These are phyloP conservation scores for Apeira syringaria DNA, from an alignment of 2,888 invertebrate species.

Conservation along the genomic window DNA sequence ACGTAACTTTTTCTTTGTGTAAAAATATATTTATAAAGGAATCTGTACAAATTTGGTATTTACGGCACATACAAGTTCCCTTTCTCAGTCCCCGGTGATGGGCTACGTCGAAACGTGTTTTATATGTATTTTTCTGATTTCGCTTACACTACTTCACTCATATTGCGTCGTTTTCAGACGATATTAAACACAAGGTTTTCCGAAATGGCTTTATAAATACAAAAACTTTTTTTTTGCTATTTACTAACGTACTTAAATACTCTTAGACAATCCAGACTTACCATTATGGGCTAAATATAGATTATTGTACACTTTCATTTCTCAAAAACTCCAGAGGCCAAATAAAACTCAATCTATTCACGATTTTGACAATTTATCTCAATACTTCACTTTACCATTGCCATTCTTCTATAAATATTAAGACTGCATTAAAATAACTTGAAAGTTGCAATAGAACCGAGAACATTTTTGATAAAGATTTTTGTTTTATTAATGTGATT, in stretches of 20 bases:
- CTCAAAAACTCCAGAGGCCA: too few relatives aligned
- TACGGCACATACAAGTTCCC: neutral
- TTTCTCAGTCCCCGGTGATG: slow-evolving; percentile 6
- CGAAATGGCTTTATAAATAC: neutral
- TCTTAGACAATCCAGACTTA: too few relatives aligned
- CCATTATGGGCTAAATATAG: too few relatives aligned
- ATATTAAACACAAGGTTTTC: slow-evolving; percentile 1
- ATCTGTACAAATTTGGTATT: slow-evolving; percentile 1
- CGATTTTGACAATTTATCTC: too few relatives aligned
- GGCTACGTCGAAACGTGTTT: slow-evolving; percentile 3
- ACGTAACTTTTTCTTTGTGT: neutral
- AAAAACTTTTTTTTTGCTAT: neutral
- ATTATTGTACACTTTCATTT: too few relatives aligned
- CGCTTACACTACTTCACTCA: slow-evolving; percentile 10
- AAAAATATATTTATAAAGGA: neutral
- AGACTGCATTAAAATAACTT: too few relatives aligned
- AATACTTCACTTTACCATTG: too few relatives aligned
- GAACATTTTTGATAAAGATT: too few relatives aligned
- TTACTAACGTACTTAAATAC: neutral
- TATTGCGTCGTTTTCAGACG: slow-evolving; percentile 16
- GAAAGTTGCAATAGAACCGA: too few relatives aligned
- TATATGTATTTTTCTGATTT: neutral
- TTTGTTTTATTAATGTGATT: too few relatives aligned
- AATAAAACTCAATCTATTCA: too few relatives aligned
- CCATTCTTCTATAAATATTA: too few relatives aligned